Evolutionary conservation across 2,888 invertebrate genomes (phyloP), one percentile per base, ranked within the genome.

Genomic region (Orthonevra nobilis): DNA sequence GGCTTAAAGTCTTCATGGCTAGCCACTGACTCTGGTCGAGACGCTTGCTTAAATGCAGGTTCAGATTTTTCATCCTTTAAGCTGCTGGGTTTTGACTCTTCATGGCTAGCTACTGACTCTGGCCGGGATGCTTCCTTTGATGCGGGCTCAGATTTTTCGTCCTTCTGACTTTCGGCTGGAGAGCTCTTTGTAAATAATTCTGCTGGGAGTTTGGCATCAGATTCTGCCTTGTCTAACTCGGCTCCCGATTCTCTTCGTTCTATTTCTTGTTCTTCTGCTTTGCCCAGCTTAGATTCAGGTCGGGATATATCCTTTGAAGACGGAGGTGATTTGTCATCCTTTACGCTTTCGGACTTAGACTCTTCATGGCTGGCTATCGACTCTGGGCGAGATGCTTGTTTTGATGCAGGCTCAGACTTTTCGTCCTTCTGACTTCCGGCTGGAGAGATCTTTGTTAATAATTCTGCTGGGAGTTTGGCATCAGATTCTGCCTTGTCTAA

Each of bases 31-130:
- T 81, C 82, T n/a, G 68, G 81, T 0, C 81, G 12, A 0, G 81
- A 82, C 77, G n/a, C 81, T 82, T n/a, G n/a, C n/a, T n/a, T n/a
- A n/a, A n/a, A n/a, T n/a, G n/a, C n/a, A n/a, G n/a, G n/a, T n/a
- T n/a, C n/a, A n/a, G n/a, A 12, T 83, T 82, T 4, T 77, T 63
- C 0, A 60, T n/a, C 28, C 44, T 30, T 5, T 15, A 36, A 6
- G 70, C 56, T 1, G 72, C 50, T n/a, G 81, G 82, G 17, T n/a
- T n/a, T 64, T 0, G 81, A 70, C 2, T 20, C 15, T 42, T 82
- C 75, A 6, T 61, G 6, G 54, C 75, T 23, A 2, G 42, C 34
- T 2, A 87, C 88, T 6, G 88, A 89, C 61, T 87, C 87, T 38
- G 86, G 87, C 9, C 77, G 79, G 0, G 83, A 81, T 2, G 83